A percentile compares a stretch with the other conserved stretches of the same genome.
Conservation (phyloP, 1,140 invertebrate genomes). For the Hestina assimilis region DNA sequence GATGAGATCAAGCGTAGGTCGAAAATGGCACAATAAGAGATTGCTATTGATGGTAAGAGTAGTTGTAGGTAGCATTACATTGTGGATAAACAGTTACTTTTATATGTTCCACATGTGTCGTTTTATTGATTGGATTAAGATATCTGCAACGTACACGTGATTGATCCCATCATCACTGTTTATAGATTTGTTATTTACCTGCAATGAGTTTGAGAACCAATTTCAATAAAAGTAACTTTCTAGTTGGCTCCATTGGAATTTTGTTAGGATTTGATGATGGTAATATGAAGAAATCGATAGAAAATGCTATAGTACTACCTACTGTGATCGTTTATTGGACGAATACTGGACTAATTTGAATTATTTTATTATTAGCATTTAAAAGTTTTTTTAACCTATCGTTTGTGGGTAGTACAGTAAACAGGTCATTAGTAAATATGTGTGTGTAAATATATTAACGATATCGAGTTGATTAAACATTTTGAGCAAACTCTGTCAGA, state of each 20-base stretch:
- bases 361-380: too few species aligned
- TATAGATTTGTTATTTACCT: constrained; percentile 16
- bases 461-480: too few species aligned
- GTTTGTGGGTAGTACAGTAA: too few species aligned
- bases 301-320: too few species aligned
- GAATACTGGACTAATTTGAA: too few species aligned
- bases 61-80: constrained; percentile 5
- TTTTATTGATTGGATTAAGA: constrained; percentile 26
- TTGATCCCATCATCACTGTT: constrained; percentile 12
- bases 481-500: too few species aligned
- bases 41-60: not conserved
- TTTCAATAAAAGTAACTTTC: not conserved
- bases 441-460: too few species aligned
- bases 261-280: not conserved
- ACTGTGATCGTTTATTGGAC: too few species aligned
- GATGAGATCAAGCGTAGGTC: not conserved
- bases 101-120: constrained; percentile 13
- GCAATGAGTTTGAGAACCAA: not conserved
- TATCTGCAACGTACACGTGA: constrained; percentile 18
- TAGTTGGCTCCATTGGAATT: not conserved
- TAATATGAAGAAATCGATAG: too few species aligned
- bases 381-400: too few species aligned
- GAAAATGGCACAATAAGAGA: not conserved
- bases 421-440: too few species aligned
- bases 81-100: constrained; percentile 21